Conservation (phyloP, 2,797 vertebrate genomes). For the Onychomys torridus region DNA sequence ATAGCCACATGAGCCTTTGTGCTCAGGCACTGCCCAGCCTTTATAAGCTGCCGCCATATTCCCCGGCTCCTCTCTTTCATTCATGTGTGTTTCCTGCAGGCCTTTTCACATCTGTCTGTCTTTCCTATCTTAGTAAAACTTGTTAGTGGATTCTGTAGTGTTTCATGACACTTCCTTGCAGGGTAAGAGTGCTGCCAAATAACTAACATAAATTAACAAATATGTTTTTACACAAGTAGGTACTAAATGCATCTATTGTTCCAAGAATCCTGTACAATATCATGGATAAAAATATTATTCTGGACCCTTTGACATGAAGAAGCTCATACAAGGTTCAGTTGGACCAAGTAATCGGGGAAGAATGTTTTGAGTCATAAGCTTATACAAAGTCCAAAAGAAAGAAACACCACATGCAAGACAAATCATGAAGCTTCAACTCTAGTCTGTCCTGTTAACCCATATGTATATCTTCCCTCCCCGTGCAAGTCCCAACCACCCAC, state of each 20-base stretch:
- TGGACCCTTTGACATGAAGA: background rate
- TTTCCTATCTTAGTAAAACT: no score
- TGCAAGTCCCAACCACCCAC: background rate
- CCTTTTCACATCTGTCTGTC: no score
- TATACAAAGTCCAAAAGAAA: background rate
- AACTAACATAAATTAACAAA: no score
- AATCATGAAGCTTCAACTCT: background rate
- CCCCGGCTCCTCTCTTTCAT: no score
- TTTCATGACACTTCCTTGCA: no score
- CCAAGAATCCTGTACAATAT: background rate
- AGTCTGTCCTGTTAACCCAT: background rate
- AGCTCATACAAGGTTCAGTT: background rate
- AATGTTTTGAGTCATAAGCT: background rate
- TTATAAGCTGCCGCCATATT: no score
- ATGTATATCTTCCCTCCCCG: background rate
- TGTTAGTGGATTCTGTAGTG: no score
- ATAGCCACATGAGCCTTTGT: no score
- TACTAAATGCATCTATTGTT: background rate
- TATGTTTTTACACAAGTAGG: background rate
- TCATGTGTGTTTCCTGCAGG: no score
- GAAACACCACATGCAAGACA: background rate
- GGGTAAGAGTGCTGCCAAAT: no score
- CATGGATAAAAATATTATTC: conserved; percentile 8
- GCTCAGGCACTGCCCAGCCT: no score
- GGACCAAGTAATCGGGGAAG: background rate